Base-by-base conservation (phyloP, 2,888 invertebrate genomes). In the Vannuccia rotundouncinata region DNA sequence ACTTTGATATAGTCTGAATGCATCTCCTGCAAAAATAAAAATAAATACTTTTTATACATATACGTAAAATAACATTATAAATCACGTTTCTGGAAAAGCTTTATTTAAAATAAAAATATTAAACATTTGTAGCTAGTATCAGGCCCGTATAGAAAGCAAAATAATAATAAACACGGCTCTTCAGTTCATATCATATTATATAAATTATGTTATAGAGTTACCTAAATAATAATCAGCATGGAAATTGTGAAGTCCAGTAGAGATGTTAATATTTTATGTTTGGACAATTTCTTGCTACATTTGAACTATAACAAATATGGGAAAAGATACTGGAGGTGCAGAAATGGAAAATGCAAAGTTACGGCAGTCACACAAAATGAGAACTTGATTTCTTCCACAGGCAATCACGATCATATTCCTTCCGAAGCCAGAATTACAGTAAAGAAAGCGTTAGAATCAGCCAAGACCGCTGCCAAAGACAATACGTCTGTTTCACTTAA, bases 211-310 rank as follows among this genome's bases (percentile, higher is more conserved):
- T n/a, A n/a, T n/a, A n/a, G n/a, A n/a, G n/a, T n/a, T n/a, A n/a
- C n/a, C n/a, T n/a, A n/a, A n/a, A n/a, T n/a, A n/a, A n/a, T n/a
- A n/a, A n/a, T n/a, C n/a, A 66, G 25, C 66, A 66, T 66, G 10
- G 66, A 66, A 66, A 22, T 66, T 66, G 66, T 66, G 13, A 66
- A 66, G 66, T 66, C 66, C 13, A 66, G 66, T 66, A 66, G 25
- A 66, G 66, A 22, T 66, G 25, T 17, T 66, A 27, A 66, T 66
- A 66, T 66, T 66, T 66, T 66, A 27, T 66, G 66, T 66, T 66
- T 66, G 66, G 66, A 66, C 66, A 66, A 66, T 66, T 66, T 66
- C 66, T 22, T 66, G 66, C 66, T 66, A 66, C 66, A 66, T 66
- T 66, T 66, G 66, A 66, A 66, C 66, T 66, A 22, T 22, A 66